phyloP scores from a whole-genome alignment of 2,113 vertebrate species.

The Pungitius pungitius region DNA sequence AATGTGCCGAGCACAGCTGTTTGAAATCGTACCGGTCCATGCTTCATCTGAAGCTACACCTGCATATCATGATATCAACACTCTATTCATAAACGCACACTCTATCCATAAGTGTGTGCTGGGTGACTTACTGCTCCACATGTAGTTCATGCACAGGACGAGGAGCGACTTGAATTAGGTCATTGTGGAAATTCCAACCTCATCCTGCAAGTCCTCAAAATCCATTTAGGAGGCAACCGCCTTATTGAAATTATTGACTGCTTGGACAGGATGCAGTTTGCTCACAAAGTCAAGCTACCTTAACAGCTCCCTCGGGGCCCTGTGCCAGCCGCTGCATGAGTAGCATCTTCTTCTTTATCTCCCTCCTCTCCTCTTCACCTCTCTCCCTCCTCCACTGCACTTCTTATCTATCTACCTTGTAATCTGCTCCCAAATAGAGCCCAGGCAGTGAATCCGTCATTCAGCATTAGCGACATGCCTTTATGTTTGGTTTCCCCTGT shows the following conservation, averaged over 20 bases:
- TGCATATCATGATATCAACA: no score
- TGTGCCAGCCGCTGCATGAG: constrained; percentile 38
- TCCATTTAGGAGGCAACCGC: constrained; percentile 22
- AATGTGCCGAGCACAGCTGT: neutral
- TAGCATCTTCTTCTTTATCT: constrained; percentile 45
- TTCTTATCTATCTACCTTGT: constrained; percentile 38
- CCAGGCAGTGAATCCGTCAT: neutral
- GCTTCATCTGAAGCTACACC: no score
- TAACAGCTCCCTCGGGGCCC: constrained; percentile 41
- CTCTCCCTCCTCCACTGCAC: constrained; percentile 22
- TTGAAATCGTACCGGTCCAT: neutral
- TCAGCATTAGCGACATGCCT: neutral
- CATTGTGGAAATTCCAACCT: constrained; percentile 12
- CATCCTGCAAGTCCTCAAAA: constrained; percentile 17
- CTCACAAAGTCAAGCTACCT: constrained; percentile 42
- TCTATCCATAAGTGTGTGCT: neutral
- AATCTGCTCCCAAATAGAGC: neutral
- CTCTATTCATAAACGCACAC: no score
- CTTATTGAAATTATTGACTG: constrained; percentile 34
- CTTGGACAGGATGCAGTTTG: constrained; percentile 34
- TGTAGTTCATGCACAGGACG: neutral
- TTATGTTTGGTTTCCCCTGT: neutral
- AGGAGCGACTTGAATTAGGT: neutral
- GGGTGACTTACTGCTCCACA: neutral
- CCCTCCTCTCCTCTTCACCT: constrained; percentile 17